Conservation (phyloP, 2,797 vertebrate species). For the Pseudochirops cupreus region DNA sequence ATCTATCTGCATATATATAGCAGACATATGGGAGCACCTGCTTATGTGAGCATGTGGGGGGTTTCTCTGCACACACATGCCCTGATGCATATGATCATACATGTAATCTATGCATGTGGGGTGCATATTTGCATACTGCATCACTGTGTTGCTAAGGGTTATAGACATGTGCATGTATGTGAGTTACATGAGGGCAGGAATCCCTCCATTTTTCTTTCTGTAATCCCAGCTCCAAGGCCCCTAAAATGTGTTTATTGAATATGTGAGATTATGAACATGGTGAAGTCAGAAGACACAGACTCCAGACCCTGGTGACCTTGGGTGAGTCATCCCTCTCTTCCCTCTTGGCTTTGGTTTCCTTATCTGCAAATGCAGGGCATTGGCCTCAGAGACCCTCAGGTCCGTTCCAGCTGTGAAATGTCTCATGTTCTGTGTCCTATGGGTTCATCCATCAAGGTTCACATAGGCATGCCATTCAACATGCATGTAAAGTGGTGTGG, state of each 20-base stretch:
- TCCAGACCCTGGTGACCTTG: slow-evolving; percentile 67
- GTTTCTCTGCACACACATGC: no score
- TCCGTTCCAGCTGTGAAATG: neutral
- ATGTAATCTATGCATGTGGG: neutral
- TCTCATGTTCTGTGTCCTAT: neutral
- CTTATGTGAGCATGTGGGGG: neutral
- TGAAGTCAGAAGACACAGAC: neutral
- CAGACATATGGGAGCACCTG: neutral
- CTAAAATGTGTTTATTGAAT: neutral
- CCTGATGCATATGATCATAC: neutral
- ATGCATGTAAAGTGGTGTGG: neutral
- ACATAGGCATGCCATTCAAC: neutral
- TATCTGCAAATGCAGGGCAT: neutral
- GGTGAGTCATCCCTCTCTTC: neutral
- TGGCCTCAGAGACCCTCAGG: neutral
- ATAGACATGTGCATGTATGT: no score
- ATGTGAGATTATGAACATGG: neutral
- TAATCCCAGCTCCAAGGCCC: neutral
- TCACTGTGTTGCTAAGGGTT: no score
- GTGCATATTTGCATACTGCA: neutral
- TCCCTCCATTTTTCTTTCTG: neutral
- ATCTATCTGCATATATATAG: neutral
- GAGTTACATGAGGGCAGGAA: neutral
- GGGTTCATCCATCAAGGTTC: neutral
- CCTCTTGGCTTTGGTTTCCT: neutral